These are phyloP conservation scores for Sebastes iracundus DNA, from an alignment of 2,797 vertebrate genomes.

Conservation along the genomic window DNA sequence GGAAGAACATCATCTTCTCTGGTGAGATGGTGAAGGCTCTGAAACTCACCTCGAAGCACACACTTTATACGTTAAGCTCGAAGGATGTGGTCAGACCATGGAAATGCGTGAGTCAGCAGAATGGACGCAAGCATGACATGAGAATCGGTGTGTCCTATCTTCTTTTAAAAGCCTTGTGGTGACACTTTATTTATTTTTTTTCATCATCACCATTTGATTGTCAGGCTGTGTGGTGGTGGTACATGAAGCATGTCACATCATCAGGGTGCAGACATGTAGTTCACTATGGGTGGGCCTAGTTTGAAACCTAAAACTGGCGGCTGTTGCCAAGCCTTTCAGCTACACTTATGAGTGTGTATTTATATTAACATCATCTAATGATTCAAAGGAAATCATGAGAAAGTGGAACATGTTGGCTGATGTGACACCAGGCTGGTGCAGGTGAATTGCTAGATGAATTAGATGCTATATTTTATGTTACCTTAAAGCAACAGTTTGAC, in stretches of 20 bases:
- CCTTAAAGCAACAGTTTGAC: background rate
- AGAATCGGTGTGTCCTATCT: rapidly evolving
- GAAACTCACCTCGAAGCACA: constrained; percentile 1
- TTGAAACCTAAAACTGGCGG: background rate
- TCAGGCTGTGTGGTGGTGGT: background rate
- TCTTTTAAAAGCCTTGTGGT: background rate
- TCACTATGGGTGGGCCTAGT: background rate
- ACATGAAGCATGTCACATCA: background rate
- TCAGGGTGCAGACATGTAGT: background rate
- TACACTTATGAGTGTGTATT: background rate
- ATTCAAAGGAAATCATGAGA: background rate
- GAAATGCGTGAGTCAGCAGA: constrained; percentile 40
- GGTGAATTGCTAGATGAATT: background rate
- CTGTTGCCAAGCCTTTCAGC: background rate
- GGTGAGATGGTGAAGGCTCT: background rate
- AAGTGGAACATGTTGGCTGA: background rate
- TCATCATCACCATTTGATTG: background rate
- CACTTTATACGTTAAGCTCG: constrained; percentile 29
- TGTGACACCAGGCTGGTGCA: background rate
- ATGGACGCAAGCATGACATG: background rate
- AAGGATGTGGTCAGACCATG: constrained; percentile 65
- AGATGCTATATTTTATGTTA: background rate
- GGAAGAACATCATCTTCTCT: constrained; percentile 50
- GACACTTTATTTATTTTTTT: no score
- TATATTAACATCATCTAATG: background rate